phyloP scores from a whole-genome alignment of 2,797 vertebrate genomes.

The Trachops cirrhosus region DNA sequence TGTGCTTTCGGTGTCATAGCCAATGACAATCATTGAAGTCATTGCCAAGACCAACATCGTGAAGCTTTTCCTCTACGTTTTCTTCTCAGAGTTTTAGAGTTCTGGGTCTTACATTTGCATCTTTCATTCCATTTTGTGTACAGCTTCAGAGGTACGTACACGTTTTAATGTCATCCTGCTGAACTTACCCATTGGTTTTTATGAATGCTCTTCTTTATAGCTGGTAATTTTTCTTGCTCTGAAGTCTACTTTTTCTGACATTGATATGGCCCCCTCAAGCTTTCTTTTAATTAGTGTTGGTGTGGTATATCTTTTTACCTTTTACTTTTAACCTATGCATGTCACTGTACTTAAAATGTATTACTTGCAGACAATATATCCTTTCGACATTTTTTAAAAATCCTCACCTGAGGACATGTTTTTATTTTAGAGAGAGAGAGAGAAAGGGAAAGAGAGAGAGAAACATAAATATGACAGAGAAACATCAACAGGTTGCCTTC shows the following conservation, averaged over 20 bases:
- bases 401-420: background rate
- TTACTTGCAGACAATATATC: background rate
- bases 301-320: background rate
- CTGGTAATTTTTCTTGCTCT: background rate
- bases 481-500: background rate
- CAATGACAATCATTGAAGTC: background rate
- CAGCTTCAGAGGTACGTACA: background rate
- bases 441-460: background rate
- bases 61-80: background rate
- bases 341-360: conserved; percentile 15
- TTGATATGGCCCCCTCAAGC: background rate
- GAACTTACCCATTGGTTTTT: background rate
- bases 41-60: background rate
- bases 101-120: background rate
- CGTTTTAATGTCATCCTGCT: background rate
- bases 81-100: background rate
- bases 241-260: background rate
- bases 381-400: background rate
- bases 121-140: background rate
- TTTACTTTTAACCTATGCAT: background rate
- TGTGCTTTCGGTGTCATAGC: background rate
- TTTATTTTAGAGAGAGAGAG: background rate
- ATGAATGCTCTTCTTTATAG: background rate
- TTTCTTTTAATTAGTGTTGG: background rate
- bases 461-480: background rate